Evolutionary conservation across 2,888 invertebrate species (phyloP).

Genomic region (Thereva unica): DNA sequence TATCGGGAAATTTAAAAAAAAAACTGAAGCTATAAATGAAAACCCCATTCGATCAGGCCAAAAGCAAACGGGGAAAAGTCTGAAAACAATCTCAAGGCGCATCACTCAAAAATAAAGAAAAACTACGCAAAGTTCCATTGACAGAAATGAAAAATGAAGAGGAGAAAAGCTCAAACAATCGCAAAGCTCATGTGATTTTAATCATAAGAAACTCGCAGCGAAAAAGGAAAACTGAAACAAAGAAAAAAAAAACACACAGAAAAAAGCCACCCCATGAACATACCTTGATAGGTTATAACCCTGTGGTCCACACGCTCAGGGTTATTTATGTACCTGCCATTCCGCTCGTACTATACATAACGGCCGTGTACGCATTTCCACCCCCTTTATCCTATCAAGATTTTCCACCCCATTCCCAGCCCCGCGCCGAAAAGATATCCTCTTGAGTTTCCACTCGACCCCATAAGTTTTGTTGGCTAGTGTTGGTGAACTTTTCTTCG

Average conservation of each 20-base stretch:
- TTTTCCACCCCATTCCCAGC: not conserved
- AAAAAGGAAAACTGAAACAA: not conserved
- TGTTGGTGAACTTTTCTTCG: slow-evolving; percentile 28
- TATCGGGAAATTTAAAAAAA: too few species aligned
- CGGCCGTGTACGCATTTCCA: slow-evolving; percentile 21
- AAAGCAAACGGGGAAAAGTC: too few species aligned
- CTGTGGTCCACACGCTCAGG: slow-evolving; percentile 26
- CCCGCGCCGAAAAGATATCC: not conserved
- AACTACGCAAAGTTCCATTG: too few species aligned
- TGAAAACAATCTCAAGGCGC: too few species aligned
- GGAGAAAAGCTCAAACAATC: not conserved
- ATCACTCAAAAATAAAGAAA: too few species aligned
- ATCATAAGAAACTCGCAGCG: too few species aligned
- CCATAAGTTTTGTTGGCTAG: not conserved
- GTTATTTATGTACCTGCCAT: slow-evolving; percentile 31
- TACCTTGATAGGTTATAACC: slow-evolving; percentile 33
- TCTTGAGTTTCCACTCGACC: not conserved
- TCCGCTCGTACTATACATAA: slow-evolving; percentile 13
- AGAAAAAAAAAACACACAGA: not conserved
- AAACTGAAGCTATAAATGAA: too few species aligned
- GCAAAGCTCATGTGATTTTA: too few species aligned
- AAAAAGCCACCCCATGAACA: slow-evolving; percentile 3
- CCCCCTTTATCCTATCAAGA: slow-evolving; percentile 4
- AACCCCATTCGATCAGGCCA: too few species aligned
- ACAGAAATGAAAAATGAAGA: not conserved